These are phyloP conservation scores for Plectus sambesii DNA, from an alignment of 1,140 invertebrate species.

Conservation along the genomic window DNA sequence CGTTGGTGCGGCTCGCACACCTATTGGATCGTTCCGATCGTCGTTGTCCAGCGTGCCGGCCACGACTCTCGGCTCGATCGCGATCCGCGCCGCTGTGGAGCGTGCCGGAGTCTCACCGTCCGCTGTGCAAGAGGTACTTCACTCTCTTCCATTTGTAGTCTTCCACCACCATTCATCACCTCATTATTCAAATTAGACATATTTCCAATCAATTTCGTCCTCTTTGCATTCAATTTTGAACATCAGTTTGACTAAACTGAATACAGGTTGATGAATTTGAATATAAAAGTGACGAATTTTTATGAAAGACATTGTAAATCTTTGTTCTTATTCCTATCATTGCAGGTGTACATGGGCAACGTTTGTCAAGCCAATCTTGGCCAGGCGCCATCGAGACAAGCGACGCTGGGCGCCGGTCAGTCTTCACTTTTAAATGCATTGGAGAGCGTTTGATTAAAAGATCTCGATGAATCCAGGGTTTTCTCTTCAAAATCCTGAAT, in stretches of 20 bases:
- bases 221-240: background rate
- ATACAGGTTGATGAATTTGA: background rate
- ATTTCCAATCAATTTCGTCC: background rate
- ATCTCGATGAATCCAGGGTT: no score
- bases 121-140: constrained; percentile 35
- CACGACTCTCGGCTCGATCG: constrained; percentile 72
- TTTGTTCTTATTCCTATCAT: constrained; percentile 55
- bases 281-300: constrained; percentile 10
- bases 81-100: constrained; percentile 66
- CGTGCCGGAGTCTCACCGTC: constrained; percentile 52
- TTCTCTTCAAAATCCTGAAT: no score
- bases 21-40: constrained; percentile 81
- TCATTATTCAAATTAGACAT: background rate
- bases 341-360: constrained; percentile 86
- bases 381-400: constrained; percentile 85
- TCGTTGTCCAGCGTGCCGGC: constrained; percentile 67
- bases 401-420: constrained; percentile 71
- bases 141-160: no score
- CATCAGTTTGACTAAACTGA: no score
- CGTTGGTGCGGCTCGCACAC: constrained; percentile 79
- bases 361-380: constrained; percentile 68
- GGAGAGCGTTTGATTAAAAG: no score
- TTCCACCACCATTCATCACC: background rate
- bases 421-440: constrained; percentile 14
- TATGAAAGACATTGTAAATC: constrained; percentile 52